Evolutionary conservation across 2,888 invertebrate species (phyloP).

Genomic region (Galerucella pusilla): DNA sequence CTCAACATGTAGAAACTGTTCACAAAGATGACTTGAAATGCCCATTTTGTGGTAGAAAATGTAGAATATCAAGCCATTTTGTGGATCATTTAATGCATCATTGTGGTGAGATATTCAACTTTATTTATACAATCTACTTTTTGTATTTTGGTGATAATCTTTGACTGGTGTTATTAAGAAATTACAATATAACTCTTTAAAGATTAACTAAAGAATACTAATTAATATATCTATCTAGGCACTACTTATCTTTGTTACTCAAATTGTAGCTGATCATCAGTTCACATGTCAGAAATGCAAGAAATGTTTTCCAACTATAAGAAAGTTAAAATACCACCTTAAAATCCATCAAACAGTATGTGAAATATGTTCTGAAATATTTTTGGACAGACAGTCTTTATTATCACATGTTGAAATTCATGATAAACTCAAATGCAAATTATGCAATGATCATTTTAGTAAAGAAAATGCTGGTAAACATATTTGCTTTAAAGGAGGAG

Average conservation of each 20-base stretch:
- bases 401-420: constrained; percentile 47
- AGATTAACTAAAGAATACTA: too few species aligned
- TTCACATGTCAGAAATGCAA: constrained; percentile 52
- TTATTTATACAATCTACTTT: background rate
- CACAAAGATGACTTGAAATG: constrained; percentile 53
- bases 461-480: constrained; percentile 23
- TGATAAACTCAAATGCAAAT: constrained; percentile 21
- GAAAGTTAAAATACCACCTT: constrained; percentile 52
- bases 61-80: constrained; percentile 53
- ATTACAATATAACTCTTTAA: too few species aligned
- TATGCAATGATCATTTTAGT: constrained; percentile 30
- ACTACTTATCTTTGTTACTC: background rate
- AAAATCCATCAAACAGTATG: constrained; percentile 51
- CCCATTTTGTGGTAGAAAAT: constrained; percentile 55
- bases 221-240: too few species aligned
- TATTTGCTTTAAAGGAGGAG: constrained; percentile 23
- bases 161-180: too few species aligned
- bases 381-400: constrained; percentile 45
- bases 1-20: constrained; percentile 47
- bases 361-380: constrained; percentile 47
- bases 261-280: constrained; percentile 47
- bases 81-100: constrained; percentile 57
- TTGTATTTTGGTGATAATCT: too few species aligned
- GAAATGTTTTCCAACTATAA: constrained; percentile 51
- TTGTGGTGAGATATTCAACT: constrained; percentile 47